Evolutionary conservation across 2,797 vertebrate genomes (phyloP).

Genomic region (Danio choprae): DNA sequence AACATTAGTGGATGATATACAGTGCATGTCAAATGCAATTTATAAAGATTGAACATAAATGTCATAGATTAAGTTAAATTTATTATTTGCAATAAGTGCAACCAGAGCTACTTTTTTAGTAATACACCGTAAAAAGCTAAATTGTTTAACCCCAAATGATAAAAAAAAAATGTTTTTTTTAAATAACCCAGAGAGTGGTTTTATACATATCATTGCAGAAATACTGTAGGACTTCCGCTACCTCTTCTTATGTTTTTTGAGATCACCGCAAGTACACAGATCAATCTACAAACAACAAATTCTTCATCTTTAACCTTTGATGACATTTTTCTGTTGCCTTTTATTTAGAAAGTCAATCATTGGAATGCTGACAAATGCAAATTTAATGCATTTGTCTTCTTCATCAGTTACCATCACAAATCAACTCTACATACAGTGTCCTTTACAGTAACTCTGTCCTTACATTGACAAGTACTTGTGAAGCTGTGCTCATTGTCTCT

Average conservation of each 20-base stretch:
- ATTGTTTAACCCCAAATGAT: no score
- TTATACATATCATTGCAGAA: not conserved
- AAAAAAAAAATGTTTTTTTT: no score
- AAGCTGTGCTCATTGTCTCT: slow-evolving; percentile 22
- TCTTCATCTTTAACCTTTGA: not conserved
- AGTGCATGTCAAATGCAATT: not conserved
- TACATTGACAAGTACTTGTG: slow-evolving; percentile 18
- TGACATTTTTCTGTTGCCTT: not conserved
- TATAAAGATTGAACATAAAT: not conserved
- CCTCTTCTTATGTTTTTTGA: no score
- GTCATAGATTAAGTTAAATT: not conserved
- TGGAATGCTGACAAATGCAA: not conserved
- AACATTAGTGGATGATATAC: no score
- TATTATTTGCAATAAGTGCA: not conserved
- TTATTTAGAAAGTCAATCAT: not conserved
- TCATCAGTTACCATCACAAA: not conserved
- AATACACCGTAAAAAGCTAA: not conserved
- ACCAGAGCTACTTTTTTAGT: not conserved
- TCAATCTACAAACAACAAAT: not conserved
- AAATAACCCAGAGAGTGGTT: not conserved
- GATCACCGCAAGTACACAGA: not conserved
- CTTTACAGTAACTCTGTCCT: slow-evolving; percentile 8
- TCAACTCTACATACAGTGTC: not conserved
- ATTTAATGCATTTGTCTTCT: not conserved
- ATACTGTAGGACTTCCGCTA: not conserved